These are phyloP conservation scores for Ophiodon elongatus DNA, from an alignment of 2,113 vertebrate species.

Conservation along the genomic window DNA sequence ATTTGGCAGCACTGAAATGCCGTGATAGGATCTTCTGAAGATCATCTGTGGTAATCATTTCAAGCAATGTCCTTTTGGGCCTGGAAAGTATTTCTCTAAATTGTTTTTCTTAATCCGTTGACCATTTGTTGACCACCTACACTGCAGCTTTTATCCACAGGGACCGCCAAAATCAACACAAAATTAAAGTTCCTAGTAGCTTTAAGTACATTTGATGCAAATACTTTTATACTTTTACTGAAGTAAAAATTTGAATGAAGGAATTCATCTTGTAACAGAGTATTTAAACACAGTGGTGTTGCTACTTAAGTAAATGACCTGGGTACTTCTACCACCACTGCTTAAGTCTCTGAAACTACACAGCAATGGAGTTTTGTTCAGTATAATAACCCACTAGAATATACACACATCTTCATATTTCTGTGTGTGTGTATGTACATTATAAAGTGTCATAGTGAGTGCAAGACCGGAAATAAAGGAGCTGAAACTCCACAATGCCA, in stretches of 20 bases:
- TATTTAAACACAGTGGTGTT: background rate
- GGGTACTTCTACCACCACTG: background rate
- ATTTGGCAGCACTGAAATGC: background rate
- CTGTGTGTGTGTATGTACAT: background rate
- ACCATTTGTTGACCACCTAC: background rate
- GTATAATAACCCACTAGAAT: background rate
- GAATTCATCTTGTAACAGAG: background rate
- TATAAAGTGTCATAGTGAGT: slow-evolving; percentile 8
- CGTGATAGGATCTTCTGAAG: background rate
- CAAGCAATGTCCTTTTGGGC: background rate
- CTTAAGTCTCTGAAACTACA: background rate
- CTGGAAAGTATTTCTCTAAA: background rate
- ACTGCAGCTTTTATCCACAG: background rate
- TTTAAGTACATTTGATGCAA: background rate
- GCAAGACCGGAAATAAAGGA: slow-evolving; percentile 25
- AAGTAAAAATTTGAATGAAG: background rate
- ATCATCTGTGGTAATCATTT: background rate
- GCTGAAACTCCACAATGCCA: slow-evolving; percentile 13
- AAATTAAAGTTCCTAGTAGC: background rate
- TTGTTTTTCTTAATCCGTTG: background rate
- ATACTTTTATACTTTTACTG: background rate
- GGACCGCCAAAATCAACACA: background rate
- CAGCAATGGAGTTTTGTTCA: background rate
- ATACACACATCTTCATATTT: background rate
- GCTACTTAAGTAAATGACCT: no score